Base-by-base conservation (phyloP, 2,888 invertebrate species). In the Papilio elwesi region DNA sequence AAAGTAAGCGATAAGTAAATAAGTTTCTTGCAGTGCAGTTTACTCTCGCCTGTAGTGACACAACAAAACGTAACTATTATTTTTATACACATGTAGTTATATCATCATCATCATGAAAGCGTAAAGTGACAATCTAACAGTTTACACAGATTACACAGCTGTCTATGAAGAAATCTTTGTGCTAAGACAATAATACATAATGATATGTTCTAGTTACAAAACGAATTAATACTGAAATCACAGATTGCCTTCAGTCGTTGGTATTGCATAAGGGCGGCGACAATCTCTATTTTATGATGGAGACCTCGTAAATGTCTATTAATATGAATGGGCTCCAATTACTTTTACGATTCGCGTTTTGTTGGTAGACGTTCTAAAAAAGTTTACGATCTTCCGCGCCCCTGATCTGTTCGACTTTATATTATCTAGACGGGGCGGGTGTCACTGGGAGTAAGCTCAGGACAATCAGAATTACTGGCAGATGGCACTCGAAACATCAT, bases 321-420 rank as follows among this genome's bases (percentile, higher is more conserved):
- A 93, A 94, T 94, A 93, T 93, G 93, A 94, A 94, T 94, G 90
- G 92, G 88, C 87, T 88, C 90, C 93, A 94, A 94, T 94, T 94
- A 94, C 89, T 90, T 94, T 94, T 94, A 94, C 87, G 92, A 90
- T 90, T 90, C 87, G 91, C 92, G 87, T 93, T 93, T 93, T 93
- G 92, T 92, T 83, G 86, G 86, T 88, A 90, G 90, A 85, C 79
- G 87, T 83, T 87, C 89, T 90, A 87, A 92, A 93, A 92, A 93
- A 90, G 79, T 94, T 94, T 93, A 94, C 90, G 93, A 93, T 85
- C 85, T 81, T 84, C 79, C 81, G 83, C 85, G 85, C 90, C 91
- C 89, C 87, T 87, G 86, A 86, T 83, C 85, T 88, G 84, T 85
- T 84, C 87, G 86, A 83, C 81, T 90, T 91, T 89, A 88, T 87